Percentiles rank a stretch among this genome's conserved stretches.
phyloP scores from a whole-genome alignment of 1,140 invertebrate species.

The Trachymyrmex cornetzi region DNA sequence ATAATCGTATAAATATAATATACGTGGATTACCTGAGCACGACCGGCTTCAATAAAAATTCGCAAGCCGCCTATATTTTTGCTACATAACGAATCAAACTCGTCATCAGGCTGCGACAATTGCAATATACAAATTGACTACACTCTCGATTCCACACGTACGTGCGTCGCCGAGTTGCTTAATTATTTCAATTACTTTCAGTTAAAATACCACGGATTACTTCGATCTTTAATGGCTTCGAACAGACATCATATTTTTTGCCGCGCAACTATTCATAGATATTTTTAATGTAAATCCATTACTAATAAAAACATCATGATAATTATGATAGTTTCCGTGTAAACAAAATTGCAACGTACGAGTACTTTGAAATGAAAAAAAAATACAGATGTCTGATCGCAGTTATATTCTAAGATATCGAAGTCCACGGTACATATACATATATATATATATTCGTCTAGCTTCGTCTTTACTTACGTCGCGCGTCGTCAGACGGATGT shows the following conservation, averaged over 20 bases:
- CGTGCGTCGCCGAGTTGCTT: neutral
- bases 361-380: neutral
- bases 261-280: neutral
- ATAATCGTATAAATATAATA: constrained; percentile 16
- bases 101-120: constrained; percentile 25
- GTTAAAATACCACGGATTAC: constrained; percentile 12
- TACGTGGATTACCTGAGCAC: constrained; percentile 5
- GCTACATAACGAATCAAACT: constrained; percentile 51
- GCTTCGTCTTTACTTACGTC: constrained; percentile 51
- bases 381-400: constrained; percentile 38
- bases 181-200: constrained; percentile 46
- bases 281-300: constrained; percentile 4
- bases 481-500: constrained; percentile 56
- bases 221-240: constrained; percentile 20
- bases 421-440: constrained; percentile 28
- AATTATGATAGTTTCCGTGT: neutral
- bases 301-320: constrained; percentile 19
- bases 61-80: constrained; percentile 23
- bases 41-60: constrained; percentile 27
- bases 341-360: constrained; percentile 10
- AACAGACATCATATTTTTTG: constrained; percentile 43
- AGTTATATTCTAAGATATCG: constrained; percentile 3
- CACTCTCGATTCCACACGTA: constrained; percentile 30
- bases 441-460: constrained; percentile 41
- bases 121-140: constrained; percentile 56